Evolutionary conservation across 2,888 invertebrate species (phyloP).

Genomic region (Drosophila hamatofila): DNA sequence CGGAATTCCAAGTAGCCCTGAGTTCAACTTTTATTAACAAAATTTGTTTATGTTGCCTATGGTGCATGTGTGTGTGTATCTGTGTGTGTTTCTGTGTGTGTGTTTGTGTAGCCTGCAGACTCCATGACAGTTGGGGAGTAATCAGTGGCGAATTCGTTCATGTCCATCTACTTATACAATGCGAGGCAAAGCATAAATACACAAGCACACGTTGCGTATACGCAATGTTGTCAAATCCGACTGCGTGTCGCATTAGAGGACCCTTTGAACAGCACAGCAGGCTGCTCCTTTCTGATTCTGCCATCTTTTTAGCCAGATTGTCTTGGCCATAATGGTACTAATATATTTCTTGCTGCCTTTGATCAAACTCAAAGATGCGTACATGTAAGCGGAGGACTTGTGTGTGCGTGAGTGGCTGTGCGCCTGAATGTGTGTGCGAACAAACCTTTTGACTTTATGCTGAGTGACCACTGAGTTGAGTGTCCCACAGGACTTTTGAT

Average conservation of each 20-base stretch:
- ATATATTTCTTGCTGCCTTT: slow-evolving; percentile 68
- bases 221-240: slow-evolving; percentile 74
- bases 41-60: slow-evolving; percentile 51
- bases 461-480: slow-evolving; percentile 28
- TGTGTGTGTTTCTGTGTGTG: slow-evolving; percentile 10
- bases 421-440: slow-evolving; percentile 1
- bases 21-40: slow-evolving; percentile 38
- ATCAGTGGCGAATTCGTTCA: slow-evolving; percentile 70
- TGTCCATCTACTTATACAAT: slow-evolving; percentile 52
- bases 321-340: slow-evolving; percentile 72
- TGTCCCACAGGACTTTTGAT: slow-evolving; percentile 46
- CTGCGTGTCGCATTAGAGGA: slow-evolving; percentile 68
- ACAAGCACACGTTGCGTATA: slow-evolving; percentile 36
- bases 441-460: slow-evolving; percentile 35
- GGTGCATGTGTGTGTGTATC: slow-evolving; percentile 15
- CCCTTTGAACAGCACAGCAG: slow-evolving; percentile 26
- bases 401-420: background rate
- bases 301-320: slow-evolving; percentile 61
- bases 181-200: slow-evolving; percentile 39
- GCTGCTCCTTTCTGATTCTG: slow-evolving; percentile 17
- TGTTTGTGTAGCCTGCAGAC: slow-evolving; percentile 7
- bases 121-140: slow-evolving; percentile 70
- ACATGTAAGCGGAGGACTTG: slow-evolving; percentile 26
- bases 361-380: slow-evolving; percentile 59
- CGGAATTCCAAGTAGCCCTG: slow-evolving; percentile 58